These are phyloP conservation scores for Blennius ocellaris DNA, from an alignment of 2,113 vertebrate genomes.

Conservation along the genomic window DNA sequence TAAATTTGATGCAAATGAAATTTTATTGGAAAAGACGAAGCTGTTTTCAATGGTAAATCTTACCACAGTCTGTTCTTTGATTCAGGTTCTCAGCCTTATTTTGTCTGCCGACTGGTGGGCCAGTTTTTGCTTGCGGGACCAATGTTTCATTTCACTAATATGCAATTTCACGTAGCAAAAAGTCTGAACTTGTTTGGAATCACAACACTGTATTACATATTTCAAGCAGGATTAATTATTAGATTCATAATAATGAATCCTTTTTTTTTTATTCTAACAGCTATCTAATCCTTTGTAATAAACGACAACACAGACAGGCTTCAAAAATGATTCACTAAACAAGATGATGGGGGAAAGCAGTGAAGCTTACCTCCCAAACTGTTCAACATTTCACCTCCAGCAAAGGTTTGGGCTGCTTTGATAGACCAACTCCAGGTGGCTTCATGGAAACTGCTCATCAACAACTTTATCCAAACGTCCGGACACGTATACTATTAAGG, in stretches of 20 bases:
- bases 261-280: too few species aligned
- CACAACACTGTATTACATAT: neutral
- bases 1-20: too few species aligned
- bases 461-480: neutral
- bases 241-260: neutral
- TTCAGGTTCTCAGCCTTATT: too few species aligned
- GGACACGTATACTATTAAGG: constrained; percentile 2
- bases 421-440: neutral
- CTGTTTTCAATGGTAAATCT: too few species aligned
- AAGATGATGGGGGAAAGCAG: too few species aligned
- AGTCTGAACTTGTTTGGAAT: constrained; percentile 1
- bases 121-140: too few species aligned
- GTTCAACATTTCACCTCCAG: neutral
- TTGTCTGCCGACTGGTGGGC: too few species aligned
- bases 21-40: too few species aligned
- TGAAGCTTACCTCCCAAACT: neutral
- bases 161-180: neutral
- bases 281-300: neutral
- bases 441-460: neutral
- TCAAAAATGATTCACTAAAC: too few species aligned
- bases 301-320: neutral
- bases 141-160: neutral
- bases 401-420: neutral
- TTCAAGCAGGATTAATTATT: neutral
- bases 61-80: too few species aligned